A percentile compares a stretch with the other conserved stretches of the same genome.
Conservation (phyloP, 2,113 vertebrate genomes). For the Eurypyga helias region DNA sequence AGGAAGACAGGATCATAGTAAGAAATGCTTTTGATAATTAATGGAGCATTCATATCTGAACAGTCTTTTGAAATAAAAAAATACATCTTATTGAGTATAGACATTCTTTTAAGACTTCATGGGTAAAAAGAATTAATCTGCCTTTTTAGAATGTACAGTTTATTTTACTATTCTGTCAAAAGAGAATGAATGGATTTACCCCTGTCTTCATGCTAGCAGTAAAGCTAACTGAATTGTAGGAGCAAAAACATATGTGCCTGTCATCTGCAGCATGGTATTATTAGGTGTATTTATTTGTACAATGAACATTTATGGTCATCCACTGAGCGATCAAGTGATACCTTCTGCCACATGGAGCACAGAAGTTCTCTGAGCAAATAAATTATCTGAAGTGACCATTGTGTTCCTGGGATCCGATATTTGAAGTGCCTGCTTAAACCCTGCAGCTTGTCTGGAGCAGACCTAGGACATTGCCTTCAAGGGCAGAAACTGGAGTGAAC, state of each 20-base stretch:
- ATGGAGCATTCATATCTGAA: background rate
- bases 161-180: background rate
- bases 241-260: background rate
- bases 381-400: background rate
- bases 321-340: background rate
- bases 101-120: background rate
- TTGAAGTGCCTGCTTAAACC: background rate
- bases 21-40: background rate
- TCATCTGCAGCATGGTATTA: background rate
- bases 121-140: background rate
- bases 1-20: slow-evolving; percentile 22
- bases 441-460: background rate
- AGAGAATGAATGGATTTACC: background rate
- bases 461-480: background rate
- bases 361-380: background rate
- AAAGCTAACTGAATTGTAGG: background rate
- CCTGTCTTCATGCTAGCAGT: background rate
- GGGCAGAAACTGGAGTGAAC: background rate
- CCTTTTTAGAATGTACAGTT: background rate
- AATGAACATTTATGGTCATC: background rate
- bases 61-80: background rate
- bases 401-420: background rate
- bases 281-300: background rate
- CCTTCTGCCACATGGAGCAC: background rate
- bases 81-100: background rate